phyloP scores from a whole-genome alignment of 1,140 invertebrate genomes.

The Drosophila baimaii region DNA sequence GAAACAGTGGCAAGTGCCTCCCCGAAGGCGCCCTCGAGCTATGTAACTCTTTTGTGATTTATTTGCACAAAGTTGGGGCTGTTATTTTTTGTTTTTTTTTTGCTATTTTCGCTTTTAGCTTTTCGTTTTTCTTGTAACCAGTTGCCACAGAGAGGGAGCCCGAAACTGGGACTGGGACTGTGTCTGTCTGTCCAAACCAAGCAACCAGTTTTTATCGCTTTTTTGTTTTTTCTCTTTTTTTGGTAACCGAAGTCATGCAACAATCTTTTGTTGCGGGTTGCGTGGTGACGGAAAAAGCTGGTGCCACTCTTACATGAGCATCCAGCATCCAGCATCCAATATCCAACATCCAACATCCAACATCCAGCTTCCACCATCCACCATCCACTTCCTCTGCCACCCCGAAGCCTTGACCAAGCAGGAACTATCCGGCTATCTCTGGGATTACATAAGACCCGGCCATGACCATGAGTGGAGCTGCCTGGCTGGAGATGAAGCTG shows the following conservation, averaged over 20 bases:
- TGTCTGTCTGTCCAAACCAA: slow-evolving; percentile 10
- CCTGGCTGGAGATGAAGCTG: neutral
- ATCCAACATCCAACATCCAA: slow-evolving; percentile 11
- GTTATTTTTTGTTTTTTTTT: slow-evolving; percentile 35
- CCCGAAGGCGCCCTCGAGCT: neutral
- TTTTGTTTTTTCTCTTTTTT: slow-evolving; percentile 5
- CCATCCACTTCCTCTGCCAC: slow-evolving; percentile 6
- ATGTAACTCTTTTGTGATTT: slow-evolving; percentile 23
- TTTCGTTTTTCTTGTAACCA: slow-evolving; percentile 47
- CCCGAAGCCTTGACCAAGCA: slow-evolving; percentile 39
- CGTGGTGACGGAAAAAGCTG: slow-evolving; percentile 30
- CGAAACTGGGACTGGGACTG: slow-evolving; percentile 20
- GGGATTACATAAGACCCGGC: slow-evolving; percentile 41
- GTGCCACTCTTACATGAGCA: slow-evolving; percentile 38
- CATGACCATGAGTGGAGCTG: slow-evolving; percentile 39
- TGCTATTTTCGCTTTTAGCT: slow-evolving; percentile 28
- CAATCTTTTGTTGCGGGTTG: slow-evolving; percentile 28
- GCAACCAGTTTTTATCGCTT: slow-evolving; percentile 42
- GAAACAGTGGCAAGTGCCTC: slow-evolving; percentile 2
- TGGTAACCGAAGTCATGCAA: slow-evolving; percentile 32
- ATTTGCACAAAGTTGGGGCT: slow-evolving; percentile 48
- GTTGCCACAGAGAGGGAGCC: slow-evolving; percentile 40
- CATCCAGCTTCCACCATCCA: neutral
- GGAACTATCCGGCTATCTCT: slow-evolving; percentile 17
- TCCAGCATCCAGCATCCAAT: neutral